Evolutionary conservation across 2,888 invertebrate species (phyloP), one percentile per base, ranked within the genome.

Genomic region (Euzophera pinguis): DNA sequence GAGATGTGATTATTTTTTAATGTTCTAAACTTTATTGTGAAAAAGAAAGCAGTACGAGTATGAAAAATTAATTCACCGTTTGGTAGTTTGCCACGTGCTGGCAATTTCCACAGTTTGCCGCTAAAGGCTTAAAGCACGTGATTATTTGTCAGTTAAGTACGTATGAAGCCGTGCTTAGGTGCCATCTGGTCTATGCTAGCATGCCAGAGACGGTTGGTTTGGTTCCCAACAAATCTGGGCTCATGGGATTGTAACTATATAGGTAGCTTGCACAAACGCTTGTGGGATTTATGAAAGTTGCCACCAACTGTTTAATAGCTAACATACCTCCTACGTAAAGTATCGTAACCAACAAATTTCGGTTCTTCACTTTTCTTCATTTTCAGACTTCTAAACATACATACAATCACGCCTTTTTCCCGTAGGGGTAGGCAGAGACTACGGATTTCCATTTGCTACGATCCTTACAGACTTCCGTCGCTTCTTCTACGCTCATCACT

Each of bases 61-160:
- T 6, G 1, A 32, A 10, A 7, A 32, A 32, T 32, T 32, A 32
- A 3, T 32, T 32, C 10, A 14, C 10, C 16, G 22, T 3, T 29
- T 45, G 14, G 45, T 32, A 3, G 32, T 45, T 14, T 14, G 32
- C 6, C n/a, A 14, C n/a, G 32, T 32, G 29, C 32, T 16, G 32
- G 13, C 32, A 43, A 45, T 45, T 14, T 32, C 16, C n/a, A 10
- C 10, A 34, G 22, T 0, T 14, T 16, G 51, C 29, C 16, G 43
- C 12, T 12, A 22, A 22, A 34, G 37, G 47, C 12, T 50, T 35
- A 47, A 34, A 51, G 39, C 50, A 47, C 3, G 27, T 51, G 51
- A 22, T 50, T 50, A 50, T 39, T 41, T 41, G 32, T 13, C 9
- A 39, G 27, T 29, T 39, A 38, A 38, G 27, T 1, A n/a, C 32